phyloP scores from a whole-genome alignment of 2,797 vertebrate genomes.

The Schizothorax lantsangensis region DNA sequence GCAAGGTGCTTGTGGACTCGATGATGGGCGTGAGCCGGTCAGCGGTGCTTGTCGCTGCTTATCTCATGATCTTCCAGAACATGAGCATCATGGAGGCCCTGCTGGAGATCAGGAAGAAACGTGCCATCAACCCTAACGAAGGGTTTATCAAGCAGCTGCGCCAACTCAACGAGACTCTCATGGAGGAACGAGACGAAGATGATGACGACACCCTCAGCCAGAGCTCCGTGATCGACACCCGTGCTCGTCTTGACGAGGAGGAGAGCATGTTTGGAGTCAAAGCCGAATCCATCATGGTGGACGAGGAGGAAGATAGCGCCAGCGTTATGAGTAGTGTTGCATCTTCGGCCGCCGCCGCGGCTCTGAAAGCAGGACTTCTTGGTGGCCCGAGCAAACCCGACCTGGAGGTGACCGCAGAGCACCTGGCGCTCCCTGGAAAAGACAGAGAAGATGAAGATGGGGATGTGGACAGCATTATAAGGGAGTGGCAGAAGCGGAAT shows the following conservation, averaged over 20 bases:
- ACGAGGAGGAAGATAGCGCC: slow-evolving; percentile 89
- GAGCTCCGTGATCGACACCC: slow-evolving; percentile 79
- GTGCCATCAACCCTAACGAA: slow-evolving; percentile 91
- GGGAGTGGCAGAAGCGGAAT: slow-evolving; percentile 91
- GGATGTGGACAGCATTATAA: slow-evolving; percentile 79
- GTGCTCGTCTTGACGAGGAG: slow-evolving; percentile 74
- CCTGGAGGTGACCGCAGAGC: accelerated
- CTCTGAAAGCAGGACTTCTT: slow-evolving; percentile 47
- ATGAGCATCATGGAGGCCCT: slow-evolving; percentile 92
- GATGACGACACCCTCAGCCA: slow-evolving; percentile 82
- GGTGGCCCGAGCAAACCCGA: slow-evolving; percentile 29
- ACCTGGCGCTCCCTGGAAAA: slow-evolving; percentile 56
- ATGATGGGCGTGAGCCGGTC: slow-evolving; percentile 96
- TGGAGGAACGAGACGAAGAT: slow-evolving; percentile 87
- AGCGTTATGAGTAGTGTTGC: slow-evolving; percentile 85
- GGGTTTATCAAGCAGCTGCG: slow-evolving; percentile 95
- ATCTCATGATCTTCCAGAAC: slow-evolving; percentile 98
- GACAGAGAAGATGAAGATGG: slow-evolving; percentile 60
- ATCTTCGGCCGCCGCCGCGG: slow-evolving; percentile 70
- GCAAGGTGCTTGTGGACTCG: slow-evolving; percentile 94
- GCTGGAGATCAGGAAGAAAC: slow-evolving; percentile 87
- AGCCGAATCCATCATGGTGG: slow-evolving; percentile 86
- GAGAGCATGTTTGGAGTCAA: slow-evolving; percentile 81
- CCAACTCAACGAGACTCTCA: slow-evolving; percentile 88
- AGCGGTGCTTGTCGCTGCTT: slow-evolving; percentile 89